phyloP scores from a whole-genome alignment of 2,113 vertebrate genomes.

The Tylochromis polylepis region DNA sequence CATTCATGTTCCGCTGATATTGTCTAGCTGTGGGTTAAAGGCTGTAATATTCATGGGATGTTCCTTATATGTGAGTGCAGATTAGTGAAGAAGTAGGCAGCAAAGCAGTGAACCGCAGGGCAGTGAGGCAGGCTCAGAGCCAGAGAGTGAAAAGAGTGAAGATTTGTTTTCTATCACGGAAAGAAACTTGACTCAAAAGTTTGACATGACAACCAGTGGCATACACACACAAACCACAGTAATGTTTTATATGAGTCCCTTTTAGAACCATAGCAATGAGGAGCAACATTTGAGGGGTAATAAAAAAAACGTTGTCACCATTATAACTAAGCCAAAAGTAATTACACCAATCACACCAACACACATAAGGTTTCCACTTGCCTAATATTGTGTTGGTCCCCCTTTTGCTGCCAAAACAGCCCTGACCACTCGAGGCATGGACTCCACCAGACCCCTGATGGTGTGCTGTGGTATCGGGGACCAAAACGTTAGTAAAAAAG shows the following conservation, averaged over 20 bases:
- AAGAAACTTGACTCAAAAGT: not conserved
- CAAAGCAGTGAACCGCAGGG: conserved; percentile 19
- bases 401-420: not conserved
- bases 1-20: conserved; percentile 53
- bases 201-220: not conserved
- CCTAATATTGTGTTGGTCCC: not conserved
- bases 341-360: not conserved
- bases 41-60: conserved; percentile 54
- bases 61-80: conserved; percentile 45
- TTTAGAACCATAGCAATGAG: not conserved
- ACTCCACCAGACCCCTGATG: not conserved
- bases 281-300: not conserved
- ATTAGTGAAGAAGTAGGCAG: conserved; percentile 19
- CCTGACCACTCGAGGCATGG: not conserved
- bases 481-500: not conserved
- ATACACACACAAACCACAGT: not conserved
- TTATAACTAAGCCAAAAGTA: not conserved
- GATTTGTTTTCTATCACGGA: conserved; percentile 23
- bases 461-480: not conserved
- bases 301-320: not conserved
- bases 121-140: not conserved
- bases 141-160: not conserved
- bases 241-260: not conserved
- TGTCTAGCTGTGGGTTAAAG: conserved; percentile 49
- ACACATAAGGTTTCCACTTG: not conserved